A percentile compares a stretch with the other conserved stretches of the same genome.
These are phyloP conservation scores for Gymnocypris eckloni DNA, from an alignment of 2,797 vertebrate species.

Conservation along the genomic window DNA sequence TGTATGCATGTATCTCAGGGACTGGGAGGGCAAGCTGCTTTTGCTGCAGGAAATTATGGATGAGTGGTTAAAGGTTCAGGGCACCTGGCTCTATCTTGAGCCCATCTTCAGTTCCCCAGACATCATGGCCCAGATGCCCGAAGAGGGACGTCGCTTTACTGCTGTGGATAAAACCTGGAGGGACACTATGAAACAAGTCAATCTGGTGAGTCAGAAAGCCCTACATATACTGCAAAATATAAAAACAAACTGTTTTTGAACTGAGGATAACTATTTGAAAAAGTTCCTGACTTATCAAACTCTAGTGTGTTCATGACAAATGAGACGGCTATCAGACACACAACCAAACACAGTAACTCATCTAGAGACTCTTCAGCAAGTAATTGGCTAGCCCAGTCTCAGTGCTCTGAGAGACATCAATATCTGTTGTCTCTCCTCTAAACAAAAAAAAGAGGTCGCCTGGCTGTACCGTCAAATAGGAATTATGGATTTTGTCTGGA, in stretches of 20 bases:
- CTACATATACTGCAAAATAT: constrained; percentile 3
- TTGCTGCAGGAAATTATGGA: constrained; percentile 89
- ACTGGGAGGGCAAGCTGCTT: constrained; percentile 87
- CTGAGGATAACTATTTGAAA: constrained; percentile 16
- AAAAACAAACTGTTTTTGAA: constrained; percentile 27
- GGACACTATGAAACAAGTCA: constrained; percentile 82
- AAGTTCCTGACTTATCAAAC: constrained; percentile 18
- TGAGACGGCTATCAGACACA: constrained; percentile 28
- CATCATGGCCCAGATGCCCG: constrained; percentile 90
- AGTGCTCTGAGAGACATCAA: constrained; percentile 78
- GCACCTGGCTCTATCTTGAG: constrained; percentile 89
- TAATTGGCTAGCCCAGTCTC: constrained; percentile 77
- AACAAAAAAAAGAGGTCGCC: constrained; percentile 60
- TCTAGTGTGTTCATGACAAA: constrained; percentile 34
- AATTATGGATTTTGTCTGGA: constrained; percentile 83
- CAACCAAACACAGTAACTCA: constrained; percentile 33
- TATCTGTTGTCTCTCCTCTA: constrained; percentile 74
- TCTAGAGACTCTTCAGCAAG: constrained; percentile 70
- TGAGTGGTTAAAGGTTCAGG: constrained; percentile 90
- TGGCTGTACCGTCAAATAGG: constrained; percentile 78
- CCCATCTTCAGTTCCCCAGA: constrained; percentile 91
- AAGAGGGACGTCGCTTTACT: constrained; percentile 83
- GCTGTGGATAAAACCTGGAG: constrained; percentile 87
- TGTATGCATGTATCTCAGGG: constrained; percentile 68
- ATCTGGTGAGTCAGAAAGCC: constrained; percentile 71